phyloP scores from a whole-genome alignment of 2,888 invertebrate genomes.

The Scaptomyza parva region DNA sequence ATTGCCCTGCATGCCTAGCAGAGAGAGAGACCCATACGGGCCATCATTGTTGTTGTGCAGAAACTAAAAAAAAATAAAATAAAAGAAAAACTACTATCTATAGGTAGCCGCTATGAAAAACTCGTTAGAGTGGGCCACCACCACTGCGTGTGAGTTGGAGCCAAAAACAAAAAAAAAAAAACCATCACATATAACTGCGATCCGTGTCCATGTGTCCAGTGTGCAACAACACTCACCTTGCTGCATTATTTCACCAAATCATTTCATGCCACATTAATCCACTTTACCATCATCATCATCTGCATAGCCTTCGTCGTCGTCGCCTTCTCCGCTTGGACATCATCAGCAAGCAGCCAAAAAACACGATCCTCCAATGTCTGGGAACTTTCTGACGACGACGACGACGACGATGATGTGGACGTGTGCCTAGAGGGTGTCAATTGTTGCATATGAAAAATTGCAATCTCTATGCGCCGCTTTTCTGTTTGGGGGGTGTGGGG shows the following conservation, averaged over 20 bases:
- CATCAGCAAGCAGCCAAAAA: slow-evolving; percentile 57
- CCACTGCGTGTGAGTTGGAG: slow-evolving; percentile 68
- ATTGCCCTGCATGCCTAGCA: slow-evolving; percentile 74
- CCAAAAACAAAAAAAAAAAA: slow-evolving; percentile 13
- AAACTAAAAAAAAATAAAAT: too few species aligned
- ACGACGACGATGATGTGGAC: slow-evolving; percentile 57
- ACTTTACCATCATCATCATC: slow-evolving; percentile 64
- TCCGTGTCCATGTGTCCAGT: slow-evolving; percentile 46
- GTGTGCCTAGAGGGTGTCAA: slow-evolving; percentile 83
- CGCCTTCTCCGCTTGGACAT: slow-evolving; percentile 58
- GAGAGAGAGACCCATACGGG: slow-evolving; percentile 64
- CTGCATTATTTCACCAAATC: slow-evolving; percentile 63
- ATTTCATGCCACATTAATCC: slow-evolving; percentile 67
- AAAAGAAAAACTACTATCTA: too few species aligned
- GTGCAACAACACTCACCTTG: slow-evolving; percentile 43
- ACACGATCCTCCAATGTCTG: slow-evolving; percentile 62
- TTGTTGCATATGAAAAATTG: slow-evolving; percentile 78
- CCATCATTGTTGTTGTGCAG: slow-evolving; percentile 16
- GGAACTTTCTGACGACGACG: slow-evolving; percentile 64
- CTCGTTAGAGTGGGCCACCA: slow-evolving; percentile 69
- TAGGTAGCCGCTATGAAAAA: slow-evolving; percentile 72
- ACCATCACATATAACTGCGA: slow-evolving; percentile 10
- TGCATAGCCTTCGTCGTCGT: slow-evolving; percentile 26
- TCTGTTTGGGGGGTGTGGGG: background rate
- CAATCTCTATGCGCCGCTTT: slow-evolving; percentile 70